These are phyloP conservation scores for Ectropis grisescens DNA, from an alignment of 1,140 invertebrate genomes.

Conservation along the genomic window DNA sequence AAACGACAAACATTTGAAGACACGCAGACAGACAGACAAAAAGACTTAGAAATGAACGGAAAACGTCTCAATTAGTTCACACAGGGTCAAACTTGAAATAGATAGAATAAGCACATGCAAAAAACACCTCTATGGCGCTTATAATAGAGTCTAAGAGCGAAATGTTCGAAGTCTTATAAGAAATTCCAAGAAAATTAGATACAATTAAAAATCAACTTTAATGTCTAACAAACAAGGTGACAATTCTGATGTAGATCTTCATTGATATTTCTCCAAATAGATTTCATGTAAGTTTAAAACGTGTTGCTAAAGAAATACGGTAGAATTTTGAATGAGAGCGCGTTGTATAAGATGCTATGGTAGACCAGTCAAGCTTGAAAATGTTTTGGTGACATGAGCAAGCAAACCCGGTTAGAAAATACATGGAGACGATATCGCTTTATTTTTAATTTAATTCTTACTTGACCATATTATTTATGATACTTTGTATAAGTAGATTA, in stretches of 20 bases:
- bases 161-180: slow-evolving; percentile 10
- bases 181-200: slow-evolving; percentile 9
- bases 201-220: slow-evolving; percentile 12
- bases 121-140: slow-evolving; percentile 10
- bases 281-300: too few species aligned
- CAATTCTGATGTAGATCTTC: too few species aligned
- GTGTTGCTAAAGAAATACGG: too few species aligned
- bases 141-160: slow-evolving; percentile 8
- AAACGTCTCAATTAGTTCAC: slow-evolving; percentile 52
- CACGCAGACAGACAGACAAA: slow-evolving; percentile 32
- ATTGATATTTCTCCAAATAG: too few species aligned
- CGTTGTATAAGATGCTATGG: too few species aligned
- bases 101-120: slow-evolving; percentile 11
- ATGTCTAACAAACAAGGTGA: slow-evolving; percentile 4
- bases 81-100: slow-evolving; percentile 30
- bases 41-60: slow-evolving; percentile 23
- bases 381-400: slow-evolving; percentile 58
- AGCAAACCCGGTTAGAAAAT: slow-evolving; percentile 19
- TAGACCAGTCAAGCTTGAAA: slow-evolving; percentile 34
- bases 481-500: too few species aligned
- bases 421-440: slow-evolving; percentile 18
- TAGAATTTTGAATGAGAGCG: too few species aligned
- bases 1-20: too few species aligned
- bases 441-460: too few species aligned
- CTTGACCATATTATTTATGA: too few species aligned